phyloP scores from a whole-genome alignment of 2,888 invertebrate species.

The Dolomedes plantarius region DNA sequence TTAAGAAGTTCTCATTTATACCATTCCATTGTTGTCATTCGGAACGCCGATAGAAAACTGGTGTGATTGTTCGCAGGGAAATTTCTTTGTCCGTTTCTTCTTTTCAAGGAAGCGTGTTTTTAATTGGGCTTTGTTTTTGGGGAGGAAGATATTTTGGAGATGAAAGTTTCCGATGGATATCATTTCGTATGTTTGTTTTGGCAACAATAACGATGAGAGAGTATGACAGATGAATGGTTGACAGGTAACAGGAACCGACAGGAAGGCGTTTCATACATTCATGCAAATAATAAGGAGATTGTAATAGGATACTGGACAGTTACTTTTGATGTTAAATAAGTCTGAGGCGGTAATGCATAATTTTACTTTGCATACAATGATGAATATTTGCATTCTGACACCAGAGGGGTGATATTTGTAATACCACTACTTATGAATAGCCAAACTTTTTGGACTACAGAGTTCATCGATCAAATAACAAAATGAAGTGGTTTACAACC shows the following conservation, averaged over 20 bases:
- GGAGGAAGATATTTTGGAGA: not conserved
- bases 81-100: not conserved
- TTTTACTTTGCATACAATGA: too few relatives aligned
- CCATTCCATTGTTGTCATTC: not conserved
- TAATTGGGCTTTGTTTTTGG: not conserved
- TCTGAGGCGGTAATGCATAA: too few relatives aligned
- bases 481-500: too few relatives aligned
- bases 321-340: too few relatives aligned
- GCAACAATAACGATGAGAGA: not conserved
- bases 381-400: too few relatives aligned
- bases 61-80: not conserved
- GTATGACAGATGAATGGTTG: not conserved
- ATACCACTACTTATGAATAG: too few relatives aligned
- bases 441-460: too few relatives aligned
- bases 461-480: too few relatives aligned
- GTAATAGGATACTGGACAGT: too few relatives aligned
- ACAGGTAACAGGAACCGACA: not conserved
- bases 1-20: not conserved
- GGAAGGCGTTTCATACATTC: too few relatives aligned
- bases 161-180: not conserved
- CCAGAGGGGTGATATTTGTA: too few relatives aligned
- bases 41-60: not conserved
- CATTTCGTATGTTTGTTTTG: not conserved
- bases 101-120: not conserved
- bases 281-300: too few relatives aligned